phyloP scores from a whole-genome alignment of 2,113 vertebrate genomes.

The Aphelocoma coerulescens region DNA sequence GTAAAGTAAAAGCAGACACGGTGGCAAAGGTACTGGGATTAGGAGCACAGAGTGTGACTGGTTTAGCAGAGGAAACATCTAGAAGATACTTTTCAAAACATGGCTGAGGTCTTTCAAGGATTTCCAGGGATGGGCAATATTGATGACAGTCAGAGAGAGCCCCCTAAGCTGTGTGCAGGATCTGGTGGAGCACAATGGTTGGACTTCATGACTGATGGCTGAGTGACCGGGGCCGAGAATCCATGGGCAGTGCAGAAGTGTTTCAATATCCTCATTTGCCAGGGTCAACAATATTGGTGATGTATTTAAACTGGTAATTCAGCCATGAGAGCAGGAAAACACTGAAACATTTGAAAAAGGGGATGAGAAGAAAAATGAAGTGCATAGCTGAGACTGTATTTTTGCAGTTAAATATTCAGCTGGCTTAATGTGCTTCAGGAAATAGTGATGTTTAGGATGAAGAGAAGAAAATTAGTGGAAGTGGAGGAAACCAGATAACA shows the following conservation, averaged over 20 bases:
- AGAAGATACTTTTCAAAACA: background rate
- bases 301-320: background rate
- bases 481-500: conserved; percentile 13
- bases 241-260: background rate
- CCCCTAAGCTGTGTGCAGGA: background rate
- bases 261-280: background rate
- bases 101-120: background rate
- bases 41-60: background rate
- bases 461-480: conserved; percentile 32
- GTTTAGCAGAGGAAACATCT: background rate
- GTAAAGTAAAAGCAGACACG: background rate
- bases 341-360: accelerated
- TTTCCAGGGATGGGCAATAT: background rate
- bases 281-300: background rate
- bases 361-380: background rate
- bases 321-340: background rate
- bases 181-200: accelerated
- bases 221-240: background rate
- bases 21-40: background rate
- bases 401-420: background rate
- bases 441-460: conserved; percentile 37
- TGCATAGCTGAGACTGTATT: background rate
- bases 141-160: background rate
- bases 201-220: accelerated
- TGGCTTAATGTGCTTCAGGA: background rate